phyloP scores from a whole-genome alignment of 2,113 vertebrate species.

The Enhydra lutris region DNA sequence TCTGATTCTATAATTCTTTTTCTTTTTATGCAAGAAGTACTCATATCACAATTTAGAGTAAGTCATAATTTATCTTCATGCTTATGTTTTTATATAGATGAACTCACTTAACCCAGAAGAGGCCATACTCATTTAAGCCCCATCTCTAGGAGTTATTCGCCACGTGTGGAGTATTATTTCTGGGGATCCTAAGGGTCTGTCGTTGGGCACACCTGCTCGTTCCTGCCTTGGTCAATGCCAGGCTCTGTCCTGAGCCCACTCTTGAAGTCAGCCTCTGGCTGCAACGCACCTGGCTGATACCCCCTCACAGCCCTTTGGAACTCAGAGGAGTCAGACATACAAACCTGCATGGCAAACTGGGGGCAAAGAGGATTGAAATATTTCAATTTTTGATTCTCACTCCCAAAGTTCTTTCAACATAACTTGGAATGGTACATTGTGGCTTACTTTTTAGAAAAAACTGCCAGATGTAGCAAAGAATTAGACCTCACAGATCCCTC shows the following conservation, averaged over 20 bases:
- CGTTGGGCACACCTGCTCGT: neutral
- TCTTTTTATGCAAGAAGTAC: neutral
- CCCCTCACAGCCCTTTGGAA: neutral
- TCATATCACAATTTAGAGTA: neutral
- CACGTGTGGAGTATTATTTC: neutral
- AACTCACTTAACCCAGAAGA: neutral
- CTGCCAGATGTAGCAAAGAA: neutral
- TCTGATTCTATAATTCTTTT: slow-evolving; percentile 15
- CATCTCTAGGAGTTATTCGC: neutral
- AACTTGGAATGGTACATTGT: neutral
- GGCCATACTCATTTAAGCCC: neutral
- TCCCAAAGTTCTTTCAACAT: neutral
- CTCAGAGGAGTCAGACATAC: neutral
- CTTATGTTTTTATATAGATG: neutral
- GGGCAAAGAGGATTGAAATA: neutral
- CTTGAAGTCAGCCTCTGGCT: neutral
- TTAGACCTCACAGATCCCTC: neutral
- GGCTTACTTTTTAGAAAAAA: neutral
- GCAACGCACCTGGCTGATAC: neutral
- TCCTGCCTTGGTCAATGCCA: neutral
- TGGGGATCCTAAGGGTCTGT: neutral
- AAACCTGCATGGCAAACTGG: neutral
- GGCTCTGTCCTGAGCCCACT: neutral
- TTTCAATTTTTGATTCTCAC: neutral
- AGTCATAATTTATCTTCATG: neutral